phyloP scores from a whole-genome alignment of 2,888 invertebrate species.

The Epiblema foenella region DNA sequence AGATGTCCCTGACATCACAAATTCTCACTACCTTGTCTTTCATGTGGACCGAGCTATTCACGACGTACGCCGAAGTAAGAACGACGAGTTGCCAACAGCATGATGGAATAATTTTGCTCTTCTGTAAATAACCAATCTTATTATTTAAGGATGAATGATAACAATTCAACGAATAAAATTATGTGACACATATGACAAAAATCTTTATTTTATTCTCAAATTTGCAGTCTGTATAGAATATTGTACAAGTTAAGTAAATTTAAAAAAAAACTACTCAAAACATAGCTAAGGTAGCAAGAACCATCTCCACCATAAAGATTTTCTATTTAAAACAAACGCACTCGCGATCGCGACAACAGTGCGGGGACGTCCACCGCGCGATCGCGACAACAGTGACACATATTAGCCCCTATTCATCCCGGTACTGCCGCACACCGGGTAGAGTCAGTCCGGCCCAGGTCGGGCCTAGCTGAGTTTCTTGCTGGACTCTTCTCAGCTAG shows the following conservation, averaged over 20 bases:
- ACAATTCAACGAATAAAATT: background rate
- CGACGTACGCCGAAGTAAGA: conserved; percentile 50
- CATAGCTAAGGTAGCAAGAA: no score
- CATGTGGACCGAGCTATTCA: conserved; percentile 88
- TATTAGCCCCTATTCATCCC: no score
- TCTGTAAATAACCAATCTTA: background rate
- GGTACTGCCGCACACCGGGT: no score
- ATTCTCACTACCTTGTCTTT: conserved; percentile 99
- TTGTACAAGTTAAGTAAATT: no score
- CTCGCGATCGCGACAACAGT: no score
- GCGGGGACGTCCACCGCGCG: no score
- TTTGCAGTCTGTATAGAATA: background rate
- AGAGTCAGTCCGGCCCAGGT: no score
- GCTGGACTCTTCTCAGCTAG: no score
- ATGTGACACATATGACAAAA: background rate
- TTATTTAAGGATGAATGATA: background rate
- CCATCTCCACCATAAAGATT: background rate
- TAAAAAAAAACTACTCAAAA: no score
- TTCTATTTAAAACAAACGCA: background rate
- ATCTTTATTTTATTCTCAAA: background rate
- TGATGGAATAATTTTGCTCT: background rate
- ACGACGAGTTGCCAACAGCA: background rate
- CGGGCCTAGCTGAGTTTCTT: no score
- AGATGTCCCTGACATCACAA: conserved; percentile 90
- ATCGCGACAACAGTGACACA: no score